Evolutionary conservation across 1,140 invertebrate genomes (phyloP).

Genomic region (Coboldia fuscipes): DNA sequence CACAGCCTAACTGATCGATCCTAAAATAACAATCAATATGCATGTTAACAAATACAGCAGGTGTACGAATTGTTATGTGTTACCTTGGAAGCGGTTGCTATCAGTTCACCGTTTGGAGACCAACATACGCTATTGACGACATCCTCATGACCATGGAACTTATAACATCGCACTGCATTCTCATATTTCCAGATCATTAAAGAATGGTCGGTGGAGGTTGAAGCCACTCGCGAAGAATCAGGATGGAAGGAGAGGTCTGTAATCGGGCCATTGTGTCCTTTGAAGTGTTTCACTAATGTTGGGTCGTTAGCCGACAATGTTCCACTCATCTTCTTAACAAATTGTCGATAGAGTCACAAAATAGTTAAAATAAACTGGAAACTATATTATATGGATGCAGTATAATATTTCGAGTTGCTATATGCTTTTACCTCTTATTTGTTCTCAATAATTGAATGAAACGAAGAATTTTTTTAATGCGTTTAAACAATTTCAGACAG

Average conservation of each 20-base stretch:
- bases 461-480: too few relatives aligned
- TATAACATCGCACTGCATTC: conserved; percentile 35
- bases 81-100: conserved; percentile 65
- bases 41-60: background rate
- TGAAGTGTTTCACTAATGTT: conserved; percentile 49
- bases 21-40: background rate
- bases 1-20: conserved; percentile 63
- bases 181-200: conserved; percentile 61
- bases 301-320: too few relatives aligned
- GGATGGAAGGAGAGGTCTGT: conserved; percentile 59
- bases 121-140: conserved; percentile 44
- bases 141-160: conserved; percentile 40
- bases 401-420: too few relatives aligned
- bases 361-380: too few relatives aligned
- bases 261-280: conserved; percentile 50
- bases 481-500: too few relatives aligned
- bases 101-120: conserved; percentile 53
- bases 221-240: conserved; percentile 48
- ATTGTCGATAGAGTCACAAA: too few relatives aligned
- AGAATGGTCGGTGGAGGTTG: conserved; percentile 51
- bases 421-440: too few relatives aligned
- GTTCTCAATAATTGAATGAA: too few relatives aligned
- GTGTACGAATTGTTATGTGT: background rate
- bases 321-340: too few relatives aligned
- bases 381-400: too few relatives aligned